A percentile compares a stretch with the other conserved stretches of the same genome.
Conservation (phyloP, 2,888 invertebrate genomes). For the Zelleria hepariella region DNA sequence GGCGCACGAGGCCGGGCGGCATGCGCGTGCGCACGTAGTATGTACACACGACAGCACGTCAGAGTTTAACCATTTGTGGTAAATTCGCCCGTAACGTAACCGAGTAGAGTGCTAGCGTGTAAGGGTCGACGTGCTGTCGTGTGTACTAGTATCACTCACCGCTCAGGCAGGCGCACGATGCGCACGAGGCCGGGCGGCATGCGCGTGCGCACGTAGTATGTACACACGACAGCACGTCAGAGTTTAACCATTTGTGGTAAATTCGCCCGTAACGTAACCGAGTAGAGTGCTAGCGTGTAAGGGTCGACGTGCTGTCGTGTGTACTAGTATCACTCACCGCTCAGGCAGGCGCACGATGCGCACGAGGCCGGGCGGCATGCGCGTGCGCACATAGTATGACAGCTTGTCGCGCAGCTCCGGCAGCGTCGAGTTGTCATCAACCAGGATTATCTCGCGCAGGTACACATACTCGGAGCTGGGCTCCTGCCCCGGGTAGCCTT, state of each 20-base stretch:
- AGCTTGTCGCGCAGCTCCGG: constrained; percentile 80
- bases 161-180: constrained; percentile 83
- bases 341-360: constrained; percentile 80
- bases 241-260: too few species aligned
- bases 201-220: constrained; percentile 87
- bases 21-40: constrained; percentile 86
- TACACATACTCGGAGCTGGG: constrained; percentile 57
- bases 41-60: too few species aligned
- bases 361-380: constrained; percentile 75
- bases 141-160: too few species aligned
- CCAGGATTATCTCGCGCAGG: constrained; percentile 91
- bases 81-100: too few species aligned
- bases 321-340: too few species aligned
- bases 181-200: constrained; percentile 86
- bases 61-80: too few species aligned
- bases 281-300: too few species aligned
- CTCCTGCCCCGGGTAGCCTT: constrained; percentile 62
- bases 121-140: too few species aligned
- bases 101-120: too few species aligned
- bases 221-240: too few species aligned
- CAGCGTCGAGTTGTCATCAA: constrained; percentile 94
- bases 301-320: too few species aligned
- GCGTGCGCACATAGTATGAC: constrained; percentile 82
- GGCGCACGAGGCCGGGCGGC: constrained; percentile 88
- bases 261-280: too few species aligned